Base-by-base conservation (phyloP, 2,888 invertebrate species). In the Philhelius pedissequus region DNA sequence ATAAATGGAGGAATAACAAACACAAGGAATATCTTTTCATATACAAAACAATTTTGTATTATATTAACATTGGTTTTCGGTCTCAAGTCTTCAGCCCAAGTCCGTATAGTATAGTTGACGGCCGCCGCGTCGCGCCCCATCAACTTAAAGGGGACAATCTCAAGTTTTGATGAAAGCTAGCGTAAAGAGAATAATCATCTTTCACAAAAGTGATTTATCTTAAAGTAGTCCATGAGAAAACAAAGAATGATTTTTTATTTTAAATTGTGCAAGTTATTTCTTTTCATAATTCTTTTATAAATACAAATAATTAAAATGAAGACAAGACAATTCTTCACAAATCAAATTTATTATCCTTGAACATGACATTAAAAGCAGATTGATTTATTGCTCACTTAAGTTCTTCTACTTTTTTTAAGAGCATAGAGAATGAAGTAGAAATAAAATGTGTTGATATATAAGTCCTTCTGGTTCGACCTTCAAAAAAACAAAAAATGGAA, bases 301-400 rank as follows among this genome's bases (percentile, higher is more conserved):
- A 52, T 30, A 52, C 15, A 30, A 27, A 52, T 25, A 30, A 52
- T 52, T 27, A 22, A 35, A 40, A 27, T 15, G 13, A 32, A 50
- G 15, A 60, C 48, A 56, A 35, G 32, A 54, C 71, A 64, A 27
- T 18, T 27, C 15, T 32, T 79, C 74, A 79, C 74, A 48, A 81
- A 76, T 48, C 69, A 58, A 81, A 81, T 76, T 76, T 75, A 56
- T 56, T 35, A 76, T 81, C 76, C 69, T 70, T 48, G 22, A 75
- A 69, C 32, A 75, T 69, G 62, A 68, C 69, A 69, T 68, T 69
- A 80, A 75, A 80, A 50, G 52, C 38, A 75, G 75, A 80, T 81
- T 81, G 69, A 81, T 76, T 38, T 52, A 52, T 52, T 27, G 15
- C 15, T 4, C 0, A 5, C 1, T 52, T 4, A 15, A 52, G 9